phyloP scores from a whole-genome alignment of 2,797 vertebrate genomes.

The Hylomyscus alleni region DNA sequence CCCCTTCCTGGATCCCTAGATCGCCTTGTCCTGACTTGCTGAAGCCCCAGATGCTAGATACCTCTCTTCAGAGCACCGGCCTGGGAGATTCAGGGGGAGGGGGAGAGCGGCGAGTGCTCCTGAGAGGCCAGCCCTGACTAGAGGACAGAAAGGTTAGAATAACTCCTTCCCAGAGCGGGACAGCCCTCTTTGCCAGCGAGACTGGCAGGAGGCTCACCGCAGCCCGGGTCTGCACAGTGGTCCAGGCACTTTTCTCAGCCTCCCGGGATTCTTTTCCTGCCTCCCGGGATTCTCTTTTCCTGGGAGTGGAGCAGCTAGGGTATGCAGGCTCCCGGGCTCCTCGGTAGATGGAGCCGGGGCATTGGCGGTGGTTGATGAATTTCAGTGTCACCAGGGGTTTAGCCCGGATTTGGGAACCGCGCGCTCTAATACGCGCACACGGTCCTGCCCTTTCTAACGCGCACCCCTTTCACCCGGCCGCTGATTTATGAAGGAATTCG shows the following conservation, averaged over 20 bases:
- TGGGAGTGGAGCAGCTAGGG: background rate
- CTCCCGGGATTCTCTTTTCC: background rate
- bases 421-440: constrained; percentile 82
- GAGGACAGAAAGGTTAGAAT: constrained; percentile 69
- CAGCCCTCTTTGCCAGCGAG: background rate
- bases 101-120: background rate
- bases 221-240: background rate
- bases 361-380: constrained; percentile 82
- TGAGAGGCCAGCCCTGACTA: constrained; percentile 1
- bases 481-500: constrained; percentile 86
- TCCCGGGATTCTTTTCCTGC: no score
- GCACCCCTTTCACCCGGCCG: constrained; percentile 82
- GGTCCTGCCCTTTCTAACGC: constrained; percentile 81
- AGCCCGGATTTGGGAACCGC: constrained; percentile 84
- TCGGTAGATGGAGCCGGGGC: constrained; percentile 1
- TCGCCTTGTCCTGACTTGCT: background rate
- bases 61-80: background rate
- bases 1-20: background rate
- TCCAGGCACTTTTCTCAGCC: background rate
- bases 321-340: background rate
- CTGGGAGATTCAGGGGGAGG: background rate
- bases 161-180: constrained; percentile 34
- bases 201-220: background rate
- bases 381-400: constrained; percentile 86
- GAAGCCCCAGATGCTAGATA: background rate